phyloP scores from a whole-genome alignment of 2,888 invertebrate species.

The Spicauda simplicius region DNA sequence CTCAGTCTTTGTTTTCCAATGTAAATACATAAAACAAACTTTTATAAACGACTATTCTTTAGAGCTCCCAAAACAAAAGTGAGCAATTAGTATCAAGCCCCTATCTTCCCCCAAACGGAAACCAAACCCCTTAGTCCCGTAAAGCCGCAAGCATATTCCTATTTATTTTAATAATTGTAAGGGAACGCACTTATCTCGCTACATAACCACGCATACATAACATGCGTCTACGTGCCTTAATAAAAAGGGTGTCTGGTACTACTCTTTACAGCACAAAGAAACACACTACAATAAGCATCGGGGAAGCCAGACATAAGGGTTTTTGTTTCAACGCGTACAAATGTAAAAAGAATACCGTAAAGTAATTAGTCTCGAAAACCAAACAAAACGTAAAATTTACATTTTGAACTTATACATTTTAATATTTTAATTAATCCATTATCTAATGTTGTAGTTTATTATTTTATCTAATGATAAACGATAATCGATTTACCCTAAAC shows the following conservation, averaged over 20 bases:
- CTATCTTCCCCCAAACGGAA: conserved; percentile 1
- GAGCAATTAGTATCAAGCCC: conserved; percentile 14
- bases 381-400: neutral
- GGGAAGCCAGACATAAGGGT: conserved; percentile 26
- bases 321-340: conserved; percentile 19
- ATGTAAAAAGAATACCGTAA: conserved; percentile 17
- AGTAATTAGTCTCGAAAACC: conserved; percentile 27
- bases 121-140: conserved; percentile 12
- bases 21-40: neutral
- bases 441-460: no score
- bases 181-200: conserved; percentile 3
- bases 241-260: conserved; percentile 30
- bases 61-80: conserved; percentile 11
- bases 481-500: no score
- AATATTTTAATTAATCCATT: no score
- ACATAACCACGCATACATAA: conserved; percentile 3
- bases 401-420: neutral
- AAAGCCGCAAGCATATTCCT: conserved; percentile 13
- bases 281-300: conserved; percentile 29
- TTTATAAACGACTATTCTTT: neutral
- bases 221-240: conserved; percentile 24
- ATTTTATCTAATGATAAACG: no score
- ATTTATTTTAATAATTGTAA: conserved; percentile 18
- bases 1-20: no score
- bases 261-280: conserved; percentile 24